phyloP scores from a whole-genome alignment of 2,113 vertebrate species.

The Crotophaga sulcirostris region DNA sequence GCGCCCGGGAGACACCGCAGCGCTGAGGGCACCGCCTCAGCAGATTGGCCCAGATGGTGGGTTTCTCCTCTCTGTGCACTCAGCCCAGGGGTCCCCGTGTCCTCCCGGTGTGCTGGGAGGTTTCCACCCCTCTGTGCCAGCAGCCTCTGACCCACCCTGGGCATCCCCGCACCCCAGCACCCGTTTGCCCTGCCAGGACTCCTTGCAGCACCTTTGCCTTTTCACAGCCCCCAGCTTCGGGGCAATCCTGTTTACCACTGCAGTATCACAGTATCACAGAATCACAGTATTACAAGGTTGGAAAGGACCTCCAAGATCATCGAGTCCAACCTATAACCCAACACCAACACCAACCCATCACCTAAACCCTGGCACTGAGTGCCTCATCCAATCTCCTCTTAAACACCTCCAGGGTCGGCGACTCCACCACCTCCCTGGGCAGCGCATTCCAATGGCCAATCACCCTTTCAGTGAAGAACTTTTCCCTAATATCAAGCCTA shows the following conservation, averaged over 20 bases:
- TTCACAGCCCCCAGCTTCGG: not conserved
- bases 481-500: no score
- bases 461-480: no score
- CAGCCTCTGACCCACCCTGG: not conserved
- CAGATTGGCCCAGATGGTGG: not conserved
- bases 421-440: no score
- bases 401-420: no score
- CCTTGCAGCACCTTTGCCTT: not conserved
- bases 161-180: not conserved
- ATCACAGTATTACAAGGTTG: no score
- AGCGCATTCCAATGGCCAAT: no score
- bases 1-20: not conserved
- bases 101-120: not conserved
- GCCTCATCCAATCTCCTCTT: no score
- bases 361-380: no score
- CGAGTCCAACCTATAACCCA: no score
- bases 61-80: fast-evolving
- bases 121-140: not conserved
- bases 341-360: no score
- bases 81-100: not conserved
- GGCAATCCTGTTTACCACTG: not conserved
- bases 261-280: no score
- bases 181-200: not conserved
- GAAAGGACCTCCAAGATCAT: no score
- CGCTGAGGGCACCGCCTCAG: not conserved